Evolutionary conservation across 1,140 invertebrate genomes (phyloP), one percentile per base, ranked within the genome.

Genomic region (Chironomus striatipennis): DNA sequence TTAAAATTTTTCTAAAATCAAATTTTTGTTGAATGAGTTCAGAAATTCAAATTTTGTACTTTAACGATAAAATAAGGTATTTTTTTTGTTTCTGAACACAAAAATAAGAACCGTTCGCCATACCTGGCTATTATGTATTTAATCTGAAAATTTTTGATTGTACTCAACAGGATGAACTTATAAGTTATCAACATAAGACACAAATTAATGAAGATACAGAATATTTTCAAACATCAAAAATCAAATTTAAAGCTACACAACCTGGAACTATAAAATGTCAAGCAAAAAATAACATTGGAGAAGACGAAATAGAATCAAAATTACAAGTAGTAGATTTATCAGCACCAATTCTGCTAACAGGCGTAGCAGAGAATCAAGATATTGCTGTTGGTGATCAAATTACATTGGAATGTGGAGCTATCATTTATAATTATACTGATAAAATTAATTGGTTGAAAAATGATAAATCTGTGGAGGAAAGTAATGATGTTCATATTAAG

Each of bases 341-440:
- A 64, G 77, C 79, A 20, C 79, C 79, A 43, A 79, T 80, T 72
- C 78, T 77, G 12, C 78, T 79, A 42, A 77, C 76, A 42, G 79
- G 79, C 8, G 57, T 79, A 73, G 75, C 79, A 42, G 74, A 76
- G 34, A 70, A 78, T n/a, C 77, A 79, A 5, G 75, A 80, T 57
- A 80, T 88, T 10, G 84, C 86, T 1, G 80, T 78, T 42, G 86
- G 85, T 1, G 88, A 89, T 75, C 76, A 85, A 70, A 65, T 87
- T 5, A 80, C 77, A 24, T 73, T 88, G 1, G 83, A 80, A 7
- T 90, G 88, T 77, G 84, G 82, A 5, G 87, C 85, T 3, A 83
- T 86, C 2, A 79, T 84, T 24, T 86, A 87, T 64, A 85, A 87
- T 77, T 88, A 83, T 47, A 80, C 83, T 6, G 76, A 79, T 24